Evolutionary conservation across 1,140 invertebrate genomes (phyloP), one percentile per base, ranked within the genome.

Genomic region (Trypoxylus dichotomus): DNA sequence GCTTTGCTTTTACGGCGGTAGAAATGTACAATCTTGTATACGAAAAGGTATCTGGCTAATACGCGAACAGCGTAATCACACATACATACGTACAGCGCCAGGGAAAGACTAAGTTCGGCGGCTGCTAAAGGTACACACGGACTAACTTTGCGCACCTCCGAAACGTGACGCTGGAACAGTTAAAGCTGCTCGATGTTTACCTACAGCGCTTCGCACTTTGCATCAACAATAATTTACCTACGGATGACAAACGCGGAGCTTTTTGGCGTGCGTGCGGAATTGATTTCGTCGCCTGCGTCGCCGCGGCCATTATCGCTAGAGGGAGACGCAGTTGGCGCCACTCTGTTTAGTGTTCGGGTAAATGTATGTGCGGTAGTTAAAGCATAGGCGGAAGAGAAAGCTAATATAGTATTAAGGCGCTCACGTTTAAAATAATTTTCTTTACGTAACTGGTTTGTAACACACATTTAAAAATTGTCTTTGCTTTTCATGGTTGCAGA

Each of bases 181-280:
- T 15, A 13, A 13, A 13, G 43, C 43, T 13, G 43, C 13, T 19
- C 43, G 3, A 54, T 81, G 81, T 81, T 82, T 82, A 82, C 81
- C 80, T 79, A 82, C 81, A 82, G 76, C 78, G 81, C 80, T 82
- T 82, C 80, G 81, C 81, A 82, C 81, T 82, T 82, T 81, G 80
- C 80, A 82, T 79, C 79, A 79, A 81, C 81, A 82, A 82, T 82
- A 82, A 81, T 80, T 81, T 77, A 77, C 76, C 77, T 68, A 15
- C 21, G 27, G 19, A 68, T 68, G 63, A 24, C 63, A 24, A 24
- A 68, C 15, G 11, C 63, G 63, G 10, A 3, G 27, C 27, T 15
- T 68, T 68, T 68, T 7, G 24, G 63, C 21, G 63, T 68, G 63
- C 24, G 27, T 68, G 63, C 63, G 63, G 15, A 47, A 47, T 47